Conservation (phyloP, 2,797 vertebrate species). For the Chelonia mydas region DNA sequence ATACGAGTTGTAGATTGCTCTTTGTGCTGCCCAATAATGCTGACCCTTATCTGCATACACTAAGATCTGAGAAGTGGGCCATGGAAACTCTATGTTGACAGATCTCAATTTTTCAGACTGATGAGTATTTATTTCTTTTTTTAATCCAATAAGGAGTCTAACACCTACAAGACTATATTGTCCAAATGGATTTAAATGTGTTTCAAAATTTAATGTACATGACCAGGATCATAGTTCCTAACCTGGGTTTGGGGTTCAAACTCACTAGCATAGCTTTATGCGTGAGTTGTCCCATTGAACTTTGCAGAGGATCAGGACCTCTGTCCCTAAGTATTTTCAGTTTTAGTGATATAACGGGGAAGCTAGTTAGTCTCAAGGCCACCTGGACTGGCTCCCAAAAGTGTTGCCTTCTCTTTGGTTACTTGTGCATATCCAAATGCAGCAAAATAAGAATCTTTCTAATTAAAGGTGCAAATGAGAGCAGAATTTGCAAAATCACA, state of each 20-base stretch:
- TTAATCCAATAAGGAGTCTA: not conserved
- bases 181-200: not conserved
- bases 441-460: not conserved
- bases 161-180: not conserved
- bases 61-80: not conserved
- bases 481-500: not conserved
- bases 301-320: not conserved
- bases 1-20: not conserved
- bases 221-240: not conserved
- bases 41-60: not conserved
- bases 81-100: not conserved
- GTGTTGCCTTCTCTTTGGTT: rapidly evolving
- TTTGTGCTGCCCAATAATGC: not conserved
- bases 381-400: not conserved
- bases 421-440: not conserved
- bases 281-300: not conserved
- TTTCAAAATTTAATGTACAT: not conserved
- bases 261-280: not conserved
- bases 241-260: not conserved
- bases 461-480: not conserved
- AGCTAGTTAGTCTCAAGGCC: not conserved
- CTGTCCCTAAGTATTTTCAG: not conserved
- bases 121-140: not conserved
- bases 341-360: not conserved
- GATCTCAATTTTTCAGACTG: not conserved